These are phyloP conservation scores for Lobophora halterata DNA, from an alignment of 2,888 invertebrate species.

Conservation along the genomic window DNA sequence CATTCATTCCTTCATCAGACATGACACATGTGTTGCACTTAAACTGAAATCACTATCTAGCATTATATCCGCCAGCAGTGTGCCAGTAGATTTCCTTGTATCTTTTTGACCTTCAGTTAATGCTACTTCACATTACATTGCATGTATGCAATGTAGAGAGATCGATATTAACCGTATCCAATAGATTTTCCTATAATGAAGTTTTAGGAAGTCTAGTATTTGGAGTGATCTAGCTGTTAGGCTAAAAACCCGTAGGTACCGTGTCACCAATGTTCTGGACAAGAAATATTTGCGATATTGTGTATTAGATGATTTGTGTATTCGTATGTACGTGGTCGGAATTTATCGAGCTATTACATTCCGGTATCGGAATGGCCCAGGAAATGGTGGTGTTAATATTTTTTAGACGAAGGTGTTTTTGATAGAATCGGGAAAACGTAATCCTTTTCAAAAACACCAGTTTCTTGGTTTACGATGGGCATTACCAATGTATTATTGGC, in stretches of 20 bases:
- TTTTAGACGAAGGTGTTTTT: slow-evolving; percentile 11
- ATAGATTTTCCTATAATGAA: too few relatives aligned
- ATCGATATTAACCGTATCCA: too few relatives aligned
- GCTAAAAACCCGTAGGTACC: slow-evolving; percentile 51
- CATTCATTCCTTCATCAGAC: too few relatives aligned
- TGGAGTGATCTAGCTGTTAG: slow-evolving; percentile 36
- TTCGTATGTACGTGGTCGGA: slow-evolving; percentile 60
- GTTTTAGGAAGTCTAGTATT: too few relatives aligned
- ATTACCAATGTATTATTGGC: too few relatives aligned
- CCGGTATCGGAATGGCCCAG: slow-evolving; percentile 39
- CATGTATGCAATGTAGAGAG: too few relatives aligned
- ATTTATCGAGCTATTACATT: slow-evolving; percentile 54
- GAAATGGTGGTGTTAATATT: slow-evolving; percentile 23
- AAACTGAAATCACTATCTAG: too few relatives aligned
- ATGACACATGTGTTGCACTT: too few relatives aligned
- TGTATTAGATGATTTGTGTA: slow-evolving; percentile 76
- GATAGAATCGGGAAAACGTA: slow-evolving; percentile 1
- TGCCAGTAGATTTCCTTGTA: too few relatives aligned
- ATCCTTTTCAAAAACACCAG: background rate
- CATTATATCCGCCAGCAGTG: too few relatives aligned
- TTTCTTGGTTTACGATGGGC: background rate
- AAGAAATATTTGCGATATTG: slow-evolving; percentile 77
- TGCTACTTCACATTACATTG: too few relatives aligned
- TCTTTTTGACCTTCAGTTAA: too few relatives aligned
- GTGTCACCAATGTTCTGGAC: slow-evolving; percentile 73